Percentiles rank a stretch among this genome's conserved stretches.
phyloP scores from a whole-genome alignment of 2,888 invertebrate genomes.

The Euplagia quadripunctaria region DNA sequence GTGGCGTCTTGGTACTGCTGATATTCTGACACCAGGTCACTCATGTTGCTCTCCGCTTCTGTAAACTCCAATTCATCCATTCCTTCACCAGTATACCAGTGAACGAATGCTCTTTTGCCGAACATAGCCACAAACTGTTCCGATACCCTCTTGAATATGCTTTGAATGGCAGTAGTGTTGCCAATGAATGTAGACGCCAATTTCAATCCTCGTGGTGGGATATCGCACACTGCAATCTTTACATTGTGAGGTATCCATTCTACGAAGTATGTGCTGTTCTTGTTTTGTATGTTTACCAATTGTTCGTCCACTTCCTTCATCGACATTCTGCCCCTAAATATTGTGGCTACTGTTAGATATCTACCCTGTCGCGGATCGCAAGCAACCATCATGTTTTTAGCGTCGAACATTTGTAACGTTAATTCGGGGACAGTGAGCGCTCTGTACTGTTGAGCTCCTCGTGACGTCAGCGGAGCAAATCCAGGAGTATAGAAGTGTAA shows the following conservation, averaged over 20 bases:
- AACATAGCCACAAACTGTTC: constrained; percentile 97
- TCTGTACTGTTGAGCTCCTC: constrained; percentile 95
- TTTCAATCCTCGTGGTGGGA: constrained; percentile 91
- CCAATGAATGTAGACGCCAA: constrained; percentile 96
- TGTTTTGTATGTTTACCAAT: constrained; percentile 92
- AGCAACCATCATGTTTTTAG: constrained; percentile 98
- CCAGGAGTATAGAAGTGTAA: constrained; percentile 88
- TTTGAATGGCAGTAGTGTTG: constrained; percentile 95
- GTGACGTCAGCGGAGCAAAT: constrained; percentile 90
- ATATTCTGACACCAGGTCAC: constrained; percentile 95
- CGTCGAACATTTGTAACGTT: constrained; percentile 96
- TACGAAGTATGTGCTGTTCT: constrained; percentile 92
- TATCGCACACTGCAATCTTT: constrained; percentile 93
- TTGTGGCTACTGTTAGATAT: constrained; percentile 95
- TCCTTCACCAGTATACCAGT: constrained; percentile 98
- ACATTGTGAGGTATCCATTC: constrained; percentile 94
- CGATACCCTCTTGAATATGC: constrained; percentile 94
- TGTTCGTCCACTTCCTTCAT: constrained; percentile 97
- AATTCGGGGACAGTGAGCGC: constrained; percentile 95
- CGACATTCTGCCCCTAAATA: constrained; percentile 96
- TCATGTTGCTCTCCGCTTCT: constrained; percentile 98
- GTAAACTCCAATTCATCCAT: constrained; percentile 99
- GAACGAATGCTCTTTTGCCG: constrained; percentile 97
- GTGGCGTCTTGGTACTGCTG: constrained; percentile 97
- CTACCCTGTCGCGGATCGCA: constrained; percentile 96